Conservation (phyloP, 2,888 invertebrate species). For the Ctenicera cuprea region DNA sequence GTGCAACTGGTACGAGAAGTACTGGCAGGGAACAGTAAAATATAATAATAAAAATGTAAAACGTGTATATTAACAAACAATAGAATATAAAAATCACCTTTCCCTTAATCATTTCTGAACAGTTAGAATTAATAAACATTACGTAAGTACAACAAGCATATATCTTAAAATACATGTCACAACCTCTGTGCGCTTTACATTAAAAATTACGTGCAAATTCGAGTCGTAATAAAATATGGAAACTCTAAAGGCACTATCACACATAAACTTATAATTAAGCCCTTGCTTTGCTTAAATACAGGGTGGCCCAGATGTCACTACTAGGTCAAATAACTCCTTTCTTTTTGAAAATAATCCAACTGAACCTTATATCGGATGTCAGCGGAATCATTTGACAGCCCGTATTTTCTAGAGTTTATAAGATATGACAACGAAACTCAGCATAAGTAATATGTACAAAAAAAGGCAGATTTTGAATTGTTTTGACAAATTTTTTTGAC, state of each 20-base stretch:
- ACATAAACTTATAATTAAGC: constrained; percentile 10
- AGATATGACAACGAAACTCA: too few relatives aligned
- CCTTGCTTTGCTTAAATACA: background rate
- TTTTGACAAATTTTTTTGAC: too few relatives aligned
- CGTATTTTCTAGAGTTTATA: too few relatives aligned
- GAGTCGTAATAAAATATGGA: constrained; percentile 42
- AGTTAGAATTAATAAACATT: constrained; percentile 43
- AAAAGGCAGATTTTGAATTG: too few relatives aligned
- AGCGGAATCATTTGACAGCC: too few relatives aligned
- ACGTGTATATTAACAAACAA: constrained; percentile 48
- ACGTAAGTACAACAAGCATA: constrained; percentile 50
- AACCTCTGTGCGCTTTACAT: constrained; percentile 39
- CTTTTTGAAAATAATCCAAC: too few relatives aligned
- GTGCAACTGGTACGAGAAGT: constrained; percentile 80
- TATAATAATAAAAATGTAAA: constrained; percentile 52
- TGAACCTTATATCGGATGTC: too few relatives aligned
- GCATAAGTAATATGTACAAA: too few relatives aligned
- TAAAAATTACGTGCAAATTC: constrained; percentile 29
- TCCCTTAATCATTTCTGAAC: constrained; percentile 41
- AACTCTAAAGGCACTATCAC: constrained; percentile 42
- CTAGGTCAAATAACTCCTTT: too few relatives aligned
- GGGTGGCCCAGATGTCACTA: background rate
- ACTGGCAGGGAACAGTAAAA: constrained; percentile 68
- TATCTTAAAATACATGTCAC: constrained; percentile 44
- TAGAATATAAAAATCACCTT: constrained; percentile 51